phyloP scores from a whole-genome alignment of 2,797 vertebrate genomes.

The Chloroceryle amazona region DNA sequence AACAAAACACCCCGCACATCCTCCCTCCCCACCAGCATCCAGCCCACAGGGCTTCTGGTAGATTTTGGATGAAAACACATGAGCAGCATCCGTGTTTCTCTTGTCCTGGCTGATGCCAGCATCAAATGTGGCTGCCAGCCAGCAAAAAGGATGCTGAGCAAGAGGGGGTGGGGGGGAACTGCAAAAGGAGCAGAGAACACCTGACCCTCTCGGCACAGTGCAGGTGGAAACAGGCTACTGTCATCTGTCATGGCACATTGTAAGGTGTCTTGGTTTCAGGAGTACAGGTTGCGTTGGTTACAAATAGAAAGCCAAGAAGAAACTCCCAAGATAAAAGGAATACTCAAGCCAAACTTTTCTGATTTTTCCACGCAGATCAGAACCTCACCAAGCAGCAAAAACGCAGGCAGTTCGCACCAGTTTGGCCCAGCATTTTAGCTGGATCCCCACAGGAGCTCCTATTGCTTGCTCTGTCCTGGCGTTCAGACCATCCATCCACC shows the following conservation, averaged over 20 bases:
- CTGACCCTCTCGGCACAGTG: accelerated
- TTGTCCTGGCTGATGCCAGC: accelerated
- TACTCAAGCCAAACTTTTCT: not conserved
- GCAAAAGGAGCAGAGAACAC: accelerated
- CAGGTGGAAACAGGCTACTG: accelerated
- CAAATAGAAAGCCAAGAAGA: not conserved
- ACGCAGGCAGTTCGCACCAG: not conserved
- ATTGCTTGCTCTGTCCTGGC: not conserved
- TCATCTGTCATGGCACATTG: accelerated
- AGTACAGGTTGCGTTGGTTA: accelerated
- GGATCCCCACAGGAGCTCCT: accelerated
- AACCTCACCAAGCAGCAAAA: not conserved
- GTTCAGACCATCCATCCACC: not conserved
- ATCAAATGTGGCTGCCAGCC: accelerated
- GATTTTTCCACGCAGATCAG: accelerated
- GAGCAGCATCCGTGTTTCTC: not conserved
- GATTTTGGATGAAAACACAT: not conserved
- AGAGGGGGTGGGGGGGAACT: accelerated
- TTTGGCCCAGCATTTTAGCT: not conserved
- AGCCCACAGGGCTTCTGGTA: not conserved
- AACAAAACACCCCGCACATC: not conserved
- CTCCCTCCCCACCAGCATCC: not conserved
- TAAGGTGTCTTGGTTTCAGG: accelerated
- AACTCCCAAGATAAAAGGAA: not conserved
- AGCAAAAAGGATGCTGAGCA: not conserved